A percentile compares a stretch with the other conserved stretches of the same genome.
phyloP scores from a whole-genome alignment of 2,888 invertebrate genomes.

The Agrilus mali region DNA sequence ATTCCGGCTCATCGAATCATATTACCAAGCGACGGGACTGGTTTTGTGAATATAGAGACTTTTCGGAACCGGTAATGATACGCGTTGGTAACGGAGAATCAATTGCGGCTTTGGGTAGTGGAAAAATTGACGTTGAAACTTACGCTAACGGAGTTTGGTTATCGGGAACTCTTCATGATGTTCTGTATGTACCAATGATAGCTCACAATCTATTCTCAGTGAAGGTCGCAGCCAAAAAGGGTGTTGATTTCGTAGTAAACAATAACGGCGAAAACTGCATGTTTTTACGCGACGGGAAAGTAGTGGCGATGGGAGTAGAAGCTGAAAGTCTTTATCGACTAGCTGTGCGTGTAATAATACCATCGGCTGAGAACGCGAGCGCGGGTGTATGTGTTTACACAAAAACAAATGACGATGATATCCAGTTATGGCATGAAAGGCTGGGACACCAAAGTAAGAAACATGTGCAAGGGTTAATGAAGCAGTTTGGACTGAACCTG shows the following conservation, averaged over 20 bases:
- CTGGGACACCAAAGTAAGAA: slow-evolving; percentile 13
- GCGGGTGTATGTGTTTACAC: too few species aligned
- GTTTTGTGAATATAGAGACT: slow-evolving; percentile 8
- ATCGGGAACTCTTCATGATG: slow-evolving; percentile 4
- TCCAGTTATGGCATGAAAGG: slow-evolving; percentile 12
- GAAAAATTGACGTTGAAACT: slow-evolving; percentile 6
- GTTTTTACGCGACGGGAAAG: slow-evolving; percentile 1
- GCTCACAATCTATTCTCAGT: slow-evolving; percentile 8
- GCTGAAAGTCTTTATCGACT: slow-evolving; percentile 1
- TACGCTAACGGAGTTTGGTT: slow-evolving; percentile 9
- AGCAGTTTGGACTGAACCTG: slow-evolving; percentile 8
- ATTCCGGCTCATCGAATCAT: slow-evolving; percentile 12
- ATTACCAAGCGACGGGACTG: slow-evolving; percentile 9
- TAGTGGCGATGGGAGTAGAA: slow-evolving; percentile 5
- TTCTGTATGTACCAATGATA: slow-evolving; percentile 4
- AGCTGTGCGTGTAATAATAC: too few species aligned
- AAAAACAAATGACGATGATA: slow-evolving; percentile 1
- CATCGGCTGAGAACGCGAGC: too few species aligned
- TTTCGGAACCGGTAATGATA: slow-evolving; percentile 4
- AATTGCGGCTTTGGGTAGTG: slow-evolving; percentile 4
- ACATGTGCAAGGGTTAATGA: slow-evolving; percentile 8
- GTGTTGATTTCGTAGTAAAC: slow-evolving; percentile 4
- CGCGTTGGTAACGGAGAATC: slow-evolving; percentile 5
- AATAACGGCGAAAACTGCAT: slow-evolving; percentile 4
- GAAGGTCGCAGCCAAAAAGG: slow-evolving; percentile 6